Base-by-base conservation (phyloP, 2,888 invertebrate species). In the Diloba caeruleocephala region DNA sequence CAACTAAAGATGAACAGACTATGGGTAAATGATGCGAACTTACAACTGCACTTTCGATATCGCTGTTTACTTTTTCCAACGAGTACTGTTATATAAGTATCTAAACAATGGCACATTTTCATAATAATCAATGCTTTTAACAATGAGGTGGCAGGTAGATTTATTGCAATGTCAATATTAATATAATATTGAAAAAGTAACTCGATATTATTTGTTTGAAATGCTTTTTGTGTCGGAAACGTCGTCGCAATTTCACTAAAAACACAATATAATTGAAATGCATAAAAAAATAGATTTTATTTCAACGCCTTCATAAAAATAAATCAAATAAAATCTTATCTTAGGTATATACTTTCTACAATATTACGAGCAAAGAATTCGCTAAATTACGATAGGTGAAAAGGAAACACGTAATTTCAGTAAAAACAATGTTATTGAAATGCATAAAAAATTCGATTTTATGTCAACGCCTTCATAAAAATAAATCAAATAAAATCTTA, bases 361-460 rank as follows among this genome's bases (percentile, higher is more conserved):
- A 15, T 42, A 38, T 37, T 26, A 29, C 45, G 31, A 44, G 14
- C 19, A 41, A 31, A 13, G 15, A 46, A 21, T 43, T 26, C 29
- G 12, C 37, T 28, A 36, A 21, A 46, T 36, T 31, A 39, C 8
- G 3, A 41, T 68, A 76, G 73, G 74, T 76, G 56, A 73, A 67
- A 49, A 46, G 49, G 23, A 64, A 44, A 65, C 54, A 38, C 55
- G 55, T 58, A 29, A n/a, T n/a, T n/a, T n/a, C n/a, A n/a, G n/a
- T n/a, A n/a, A n/a, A n/a, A n/a, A n/a, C n/a, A n/a, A n/a, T n/a
- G n/a, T n/a, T n/a, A n/a, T n/a, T n/a, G n/a, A n/a, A n/a, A n/a
- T n/a, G n/a, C n/a, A n/a, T n/a, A n/a, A n/a, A n/a, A n/a, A n/a
- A n/a, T n/a, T n/a, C n/a, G n/a, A n/a, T n/a, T n/a, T n/a, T n/a